These are phyloP conservation scores for Gastrophysa polygoni DNA, from an alignment of 2,888 invertebrate genomes.

Conservation along the genomic window DNA sequence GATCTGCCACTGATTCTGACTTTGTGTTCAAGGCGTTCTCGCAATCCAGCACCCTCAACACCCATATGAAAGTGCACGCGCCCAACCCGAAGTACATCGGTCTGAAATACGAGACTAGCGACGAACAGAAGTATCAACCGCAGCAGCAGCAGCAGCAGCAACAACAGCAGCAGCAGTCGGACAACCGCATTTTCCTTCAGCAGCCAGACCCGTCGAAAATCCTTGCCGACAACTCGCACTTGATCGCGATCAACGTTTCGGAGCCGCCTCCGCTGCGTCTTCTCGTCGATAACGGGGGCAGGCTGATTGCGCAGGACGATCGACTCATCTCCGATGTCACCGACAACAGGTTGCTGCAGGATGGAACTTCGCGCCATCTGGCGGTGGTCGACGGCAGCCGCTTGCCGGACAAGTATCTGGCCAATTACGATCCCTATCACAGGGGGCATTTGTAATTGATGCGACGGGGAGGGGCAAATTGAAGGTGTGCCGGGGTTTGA, in stretches of 20 bases:
- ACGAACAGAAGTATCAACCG: constrained; percentile 35
- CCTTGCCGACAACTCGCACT: constrained; percentile 44
- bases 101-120: constrained; percentile 40
- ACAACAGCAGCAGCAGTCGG: constrained; percentile 39
- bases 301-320: constrained; percentile 51
- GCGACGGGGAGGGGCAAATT: not conserved
- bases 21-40: constrained; percentile 50
- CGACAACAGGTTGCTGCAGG: constrained; percentile 46
- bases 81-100: constrained; percentile 50
- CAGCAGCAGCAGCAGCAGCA: constrained; percentile 20
- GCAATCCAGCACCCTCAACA: constrained; percentile 58
- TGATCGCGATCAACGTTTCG: constrained; percentile 51
- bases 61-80: constrained; percentile 57
- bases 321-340: constrained; percentile 48
- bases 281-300: constrained; percentile 51
- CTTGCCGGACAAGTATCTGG: constrained; percentile 57
- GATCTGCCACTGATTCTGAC: not conserved
- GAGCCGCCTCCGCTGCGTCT: constrained; percentile 50
- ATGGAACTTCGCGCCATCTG: constrained; percentile 51
- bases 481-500: no score
- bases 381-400: constrained; percentile 53
- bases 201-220: constrained; percentile 48
- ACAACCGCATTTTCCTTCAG: constrained; percentile 39
- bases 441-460: constrained; percentile 53
- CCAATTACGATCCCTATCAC: constrained; percentile 58